phyloP scores from a whole-genome alignment of 2,797 vertebrate species.

The Masticophis lateralis region DNA sequence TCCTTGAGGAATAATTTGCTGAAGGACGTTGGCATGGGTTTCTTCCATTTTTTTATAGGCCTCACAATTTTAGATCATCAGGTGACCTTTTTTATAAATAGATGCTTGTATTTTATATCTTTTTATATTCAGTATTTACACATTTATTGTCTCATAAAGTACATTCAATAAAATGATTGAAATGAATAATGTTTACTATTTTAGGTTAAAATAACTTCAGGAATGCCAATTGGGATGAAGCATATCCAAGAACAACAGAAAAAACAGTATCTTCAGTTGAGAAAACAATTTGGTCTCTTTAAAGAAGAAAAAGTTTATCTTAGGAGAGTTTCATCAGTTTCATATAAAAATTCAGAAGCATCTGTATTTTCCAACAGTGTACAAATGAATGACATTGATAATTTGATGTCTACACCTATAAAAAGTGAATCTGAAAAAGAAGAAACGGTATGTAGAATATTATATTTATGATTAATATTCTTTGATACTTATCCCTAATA shows the following conservation, averaged over 20 bases:
- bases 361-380: constrained; percentile 41
- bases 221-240: constrained; percentile 45
- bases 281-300: constrained; percentile 67
- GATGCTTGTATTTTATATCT: neutral
- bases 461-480: neutral
- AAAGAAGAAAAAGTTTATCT: constrained; percentile 73
- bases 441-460: constrained; percentile 63
- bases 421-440: constrained; percentile 53
- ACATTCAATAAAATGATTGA: neutral
- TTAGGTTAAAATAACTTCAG: constrained; percentile 64
- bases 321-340: constrained; percentile 56
- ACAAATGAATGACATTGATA: constrained; percentile 41
- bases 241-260: constrained; percentile 42
- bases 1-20: neutral
- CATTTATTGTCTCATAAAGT: neutral
- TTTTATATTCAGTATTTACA: neutral
- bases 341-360: constrained; percentile 34
- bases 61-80: neutral
- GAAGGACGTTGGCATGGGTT: neutral
- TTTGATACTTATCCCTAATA: neutral
- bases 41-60: neutral
- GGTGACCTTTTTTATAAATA: neutral
- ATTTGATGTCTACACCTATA: constrained; percentile 4
- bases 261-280: constrained; percentile 66
- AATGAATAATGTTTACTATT: constrained; percentile 59